Conservation (phyloP, 2,113 vertebrate species). For the Erythrolamprus reginae region DNA sequence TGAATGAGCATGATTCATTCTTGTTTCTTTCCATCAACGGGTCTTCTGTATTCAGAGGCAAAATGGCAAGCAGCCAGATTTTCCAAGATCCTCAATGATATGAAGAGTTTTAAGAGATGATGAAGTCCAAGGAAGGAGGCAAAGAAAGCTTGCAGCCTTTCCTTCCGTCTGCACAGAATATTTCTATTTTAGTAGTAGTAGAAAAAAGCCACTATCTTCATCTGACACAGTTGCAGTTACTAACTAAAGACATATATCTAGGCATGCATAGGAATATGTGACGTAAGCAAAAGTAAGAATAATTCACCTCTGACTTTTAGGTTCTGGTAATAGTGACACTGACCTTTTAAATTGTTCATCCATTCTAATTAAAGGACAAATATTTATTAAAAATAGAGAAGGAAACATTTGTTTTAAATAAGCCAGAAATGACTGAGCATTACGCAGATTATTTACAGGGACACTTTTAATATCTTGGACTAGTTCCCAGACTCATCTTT, state of each 20-base stretch:
- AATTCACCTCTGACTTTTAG: not conserved
- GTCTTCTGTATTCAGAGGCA: not conserved
- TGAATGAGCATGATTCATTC: not conserved
- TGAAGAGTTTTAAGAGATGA: not conserved
- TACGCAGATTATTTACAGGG: accelerated
- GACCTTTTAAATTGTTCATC: not conserved
- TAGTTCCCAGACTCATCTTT: not conserved
- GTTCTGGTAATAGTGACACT: not conserved
- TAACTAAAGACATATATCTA: not conserved
- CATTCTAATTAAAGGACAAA: not conserved
- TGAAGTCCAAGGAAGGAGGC: not conserved
- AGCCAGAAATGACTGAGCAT: not conserved
- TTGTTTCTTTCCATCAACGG: not conserved
- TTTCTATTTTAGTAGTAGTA: not conserved
- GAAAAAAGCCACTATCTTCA: not conserved
- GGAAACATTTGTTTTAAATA: not conserved
- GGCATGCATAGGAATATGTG: not conserved
- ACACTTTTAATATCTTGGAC: not conserved
- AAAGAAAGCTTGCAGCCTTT: not conserved
- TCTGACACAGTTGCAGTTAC: not conserved
- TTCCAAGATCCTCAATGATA: not conserved
- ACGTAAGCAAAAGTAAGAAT: not conserved
- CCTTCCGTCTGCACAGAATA: not conserved
- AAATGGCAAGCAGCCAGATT: not conserved
- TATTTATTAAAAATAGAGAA: not conserved